A percentile compares a stretch with the other conserved stretches of the same genome.
Conservation (phyloP, 2,113 vertebrate species). For the Scatophagus argus region DNA sequence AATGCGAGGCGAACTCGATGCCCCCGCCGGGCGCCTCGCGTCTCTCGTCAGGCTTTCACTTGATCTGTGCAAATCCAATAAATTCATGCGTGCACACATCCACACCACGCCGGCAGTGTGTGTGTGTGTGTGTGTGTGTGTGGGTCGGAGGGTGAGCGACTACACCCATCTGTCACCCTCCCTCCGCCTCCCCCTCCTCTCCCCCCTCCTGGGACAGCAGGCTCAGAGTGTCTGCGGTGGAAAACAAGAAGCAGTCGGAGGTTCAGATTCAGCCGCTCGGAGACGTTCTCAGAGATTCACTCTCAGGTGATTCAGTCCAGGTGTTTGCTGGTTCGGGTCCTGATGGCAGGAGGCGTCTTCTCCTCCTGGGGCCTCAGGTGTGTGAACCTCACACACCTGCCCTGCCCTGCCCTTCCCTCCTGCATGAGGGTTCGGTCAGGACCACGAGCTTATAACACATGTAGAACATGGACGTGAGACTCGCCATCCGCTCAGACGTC, state of each 20-base stretch:
- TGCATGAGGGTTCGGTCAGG: no score
- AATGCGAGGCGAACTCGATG: slow-evolving; percentile 41
- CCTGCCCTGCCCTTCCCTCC: no score
- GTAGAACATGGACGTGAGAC: no score
- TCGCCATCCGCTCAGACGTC: no score
- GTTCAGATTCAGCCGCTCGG: no score
- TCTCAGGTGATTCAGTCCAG: no score
- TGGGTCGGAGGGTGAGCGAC: slow-evolving; percentile 30
- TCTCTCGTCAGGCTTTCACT: slow-evolving; percentile 27
- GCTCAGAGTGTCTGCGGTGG: slow-evolving; percentile 15
- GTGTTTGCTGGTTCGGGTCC: no score
- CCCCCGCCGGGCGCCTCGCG: background rate
- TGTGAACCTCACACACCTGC: no score
- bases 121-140: slow-evolving; percentile 35
- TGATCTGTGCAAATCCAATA: slow-evolving; percentile 69
- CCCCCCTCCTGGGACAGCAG: slow-evolving; percentile 19
- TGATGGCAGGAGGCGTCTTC: no score
- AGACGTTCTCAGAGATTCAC: no score
- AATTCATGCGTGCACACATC: slow-evolving; percentile 68
- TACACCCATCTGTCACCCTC: slow-evolving; percentile 58
- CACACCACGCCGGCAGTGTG: slow-evolving; percentile 51
- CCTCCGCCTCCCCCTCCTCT: background rate
- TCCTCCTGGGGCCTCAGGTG: no score
- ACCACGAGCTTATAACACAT: no score
- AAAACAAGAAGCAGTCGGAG: background rate